Evolutionary conservation across 2,888 invertebrate species (phyloP), one percentile per base, ranked within the genome.

Genomic region (Heliothis peltigera): DNA sequence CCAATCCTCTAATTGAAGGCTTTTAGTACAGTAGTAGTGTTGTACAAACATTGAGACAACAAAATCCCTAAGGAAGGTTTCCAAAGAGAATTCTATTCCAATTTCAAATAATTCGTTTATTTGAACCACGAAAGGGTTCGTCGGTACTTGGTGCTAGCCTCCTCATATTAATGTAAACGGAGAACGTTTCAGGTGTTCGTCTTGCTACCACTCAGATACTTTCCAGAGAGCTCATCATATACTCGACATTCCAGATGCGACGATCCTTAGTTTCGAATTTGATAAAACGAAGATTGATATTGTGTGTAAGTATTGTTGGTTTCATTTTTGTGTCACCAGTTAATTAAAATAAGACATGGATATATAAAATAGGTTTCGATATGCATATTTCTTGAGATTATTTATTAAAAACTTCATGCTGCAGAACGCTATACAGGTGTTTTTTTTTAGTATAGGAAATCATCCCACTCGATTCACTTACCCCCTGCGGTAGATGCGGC

Each of bases 141-240:
- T 42, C 43, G n/a, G 8, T 44, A 21, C 10, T 49, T 49, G 7
- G n/a, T 21, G 8, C 7, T 35, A 12, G 18, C 15, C 10, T 4
- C 5, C 4, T 18, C 18, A 44, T 62, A 54, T 51, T 19, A 63
- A 48, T 48, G 32, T 44, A 44, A 47, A 53, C 43, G 53, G 28
- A 51, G 57, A 66, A 59, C 73, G 47, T 86, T 87, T 52, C 83
- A 96, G 96, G 64, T 97, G 97, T 83, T 62, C 84, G 0, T 81
- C 87, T 32, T 97, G 97, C 77, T 96, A 96, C 82, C 96, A 96
- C 79, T 81, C 87, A 0, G 88, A 89, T 28, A 96, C 96, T 0
- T 93, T 93, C 68, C 97, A 97, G 87, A 95, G 96, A 77, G 95
- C 94, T 56, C 89, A 91, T 32, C 96, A 96, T 85, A 88, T 96